phyloP scores from a whole-genome alignment of 2,797 vertebrate species.

The Pangasius djambal region DNA sequence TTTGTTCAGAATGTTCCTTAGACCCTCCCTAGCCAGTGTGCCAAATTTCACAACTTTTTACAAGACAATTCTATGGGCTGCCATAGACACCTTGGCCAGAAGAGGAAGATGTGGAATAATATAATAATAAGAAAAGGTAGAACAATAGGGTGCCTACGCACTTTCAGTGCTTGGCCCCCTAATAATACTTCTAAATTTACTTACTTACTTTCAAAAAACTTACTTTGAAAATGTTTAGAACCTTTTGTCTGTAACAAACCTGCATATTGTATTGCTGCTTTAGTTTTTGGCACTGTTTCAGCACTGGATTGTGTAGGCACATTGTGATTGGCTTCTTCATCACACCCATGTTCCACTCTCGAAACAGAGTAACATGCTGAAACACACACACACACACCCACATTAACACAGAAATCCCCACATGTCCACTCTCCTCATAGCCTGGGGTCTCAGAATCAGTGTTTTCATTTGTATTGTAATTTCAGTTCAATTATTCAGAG shows the following conservation, averaged over 20 bases:
- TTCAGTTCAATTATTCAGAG: neutral
- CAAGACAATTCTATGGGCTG: too few relatives aligned
- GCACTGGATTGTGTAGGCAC: neutral
- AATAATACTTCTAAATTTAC: neutral
- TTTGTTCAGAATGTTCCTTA: too few relatives aligned
- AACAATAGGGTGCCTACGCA: too few relatives aligned
- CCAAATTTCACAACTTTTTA: too few relatives aligned
- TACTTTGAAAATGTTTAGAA: neutral
- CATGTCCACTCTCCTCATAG: neutral
- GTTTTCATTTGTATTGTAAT: neutral
- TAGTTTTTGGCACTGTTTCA: slow-evolving; percentile 27
- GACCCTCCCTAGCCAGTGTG: too few relatives aligned
- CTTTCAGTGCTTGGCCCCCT: too few relatives aligned
- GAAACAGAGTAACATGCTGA: slow-evolving; percentile 23
- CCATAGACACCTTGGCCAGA: too few relatives aligned
- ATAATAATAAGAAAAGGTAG: too few relatives aligned
- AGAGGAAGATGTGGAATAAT: too few relatives aligned
- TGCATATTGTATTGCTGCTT: slow-evolving; percentile 24
- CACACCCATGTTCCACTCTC: neutral
- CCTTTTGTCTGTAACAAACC: slow-evolving; percentile 33
- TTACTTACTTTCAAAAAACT: neutral
- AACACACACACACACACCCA: neutral
- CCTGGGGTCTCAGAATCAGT: slow-evolving; percentile 15
- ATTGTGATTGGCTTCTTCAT: neutral
- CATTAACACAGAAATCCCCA: neutral